Conservation (phyloP, 2,888 invertebrate species). For the Drosophila greeni region DNA sequence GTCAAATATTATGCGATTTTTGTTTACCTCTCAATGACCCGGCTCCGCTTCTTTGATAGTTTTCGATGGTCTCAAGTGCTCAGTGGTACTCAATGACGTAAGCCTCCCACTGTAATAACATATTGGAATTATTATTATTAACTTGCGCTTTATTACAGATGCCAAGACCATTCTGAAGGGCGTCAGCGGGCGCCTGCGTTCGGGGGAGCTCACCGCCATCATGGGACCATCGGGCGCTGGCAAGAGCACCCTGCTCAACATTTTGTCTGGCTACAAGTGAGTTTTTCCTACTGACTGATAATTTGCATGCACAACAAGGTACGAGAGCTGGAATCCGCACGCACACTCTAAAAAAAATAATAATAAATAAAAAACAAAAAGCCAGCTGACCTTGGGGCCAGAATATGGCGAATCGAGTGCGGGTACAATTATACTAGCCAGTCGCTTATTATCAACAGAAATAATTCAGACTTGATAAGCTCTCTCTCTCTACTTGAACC, state of each 20-base stretch:
- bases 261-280: slow-evolving; percentile 96
- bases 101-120: neutral
- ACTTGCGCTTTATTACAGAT: slow-evolving; percentile 81
- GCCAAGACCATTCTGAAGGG: slow-evolving; percentile 92
- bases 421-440: slow-evolving; percentile 19
- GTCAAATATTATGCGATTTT: slow-evolving; percentile 15
- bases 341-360: slow-evolving; percentile 4
- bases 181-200: slow-evolving; percentile 91
- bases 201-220: slow-evolving; percentile 95
- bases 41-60: slow-evolving; percentile 10
- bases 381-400: slow-evolving; percentile 9
- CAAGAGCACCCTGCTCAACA: slow-evolving; percentile 95
- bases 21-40: slow-evolving; percentile 28
- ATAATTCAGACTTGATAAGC: slow-evolving; percentile 37
- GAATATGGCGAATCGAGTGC: slow-evolving; percentile 19
- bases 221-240: slow-evolving; percentile 98
- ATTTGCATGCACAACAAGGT: slow-evolving; percentile 35
- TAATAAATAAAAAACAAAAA: slow-evolving; percentile 4
- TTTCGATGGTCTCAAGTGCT: slow-evolving; percentile 8
- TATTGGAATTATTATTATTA: neutral
- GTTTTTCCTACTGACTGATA: slow-evolving; percentile 73
- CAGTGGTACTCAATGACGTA: slow-evolving; percentile 20
- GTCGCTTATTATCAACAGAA: slow-evolving; percentile 36
- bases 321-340: neutral
- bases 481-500: slow-evolving; percentile 29